Conservation (phyloP, 1,140 invertebrate species). For the Drosophila pseudoobscura region DNA sequence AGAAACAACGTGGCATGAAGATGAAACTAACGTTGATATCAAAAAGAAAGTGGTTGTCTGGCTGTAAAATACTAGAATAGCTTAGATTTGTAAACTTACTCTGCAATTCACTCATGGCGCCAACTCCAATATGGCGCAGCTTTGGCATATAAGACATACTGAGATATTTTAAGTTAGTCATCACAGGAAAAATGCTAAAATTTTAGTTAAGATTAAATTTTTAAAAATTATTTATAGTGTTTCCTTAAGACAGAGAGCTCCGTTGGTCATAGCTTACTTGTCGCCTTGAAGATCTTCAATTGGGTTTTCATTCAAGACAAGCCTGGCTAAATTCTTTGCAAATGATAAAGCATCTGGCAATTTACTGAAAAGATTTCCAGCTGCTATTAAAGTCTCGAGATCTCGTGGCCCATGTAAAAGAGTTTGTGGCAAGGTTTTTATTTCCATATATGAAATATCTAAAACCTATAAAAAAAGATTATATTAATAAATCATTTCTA, state of each 20-base stretch:
- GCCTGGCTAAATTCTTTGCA: conserved; percentile 85
- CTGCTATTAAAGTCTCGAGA: conserved; percentile 87
- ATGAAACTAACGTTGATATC: no score
- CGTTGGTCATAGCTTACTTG: conserved; percentile 71
- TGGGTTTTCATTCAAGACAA: conserved; percentile 89
- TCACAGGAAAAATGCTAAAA: conserved; percentile 86
- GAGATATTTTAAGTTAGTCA: conserved; percentile 86
- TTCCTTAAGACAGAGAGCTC: background rate
- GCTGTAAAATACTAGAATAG: no score
- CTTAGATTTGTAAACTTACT: conserved; percentile 45
- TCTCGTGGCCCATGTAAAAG: conserved; percentile 87
- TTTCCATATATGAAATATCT: conserved; percentile 86
- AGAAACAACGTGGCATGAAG: no score
- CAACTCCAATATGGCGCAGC: conserved; percentile 85
- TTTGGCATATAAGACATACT: conserved; percentile 87
- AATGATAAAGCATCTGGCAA: conserved; percentile 86
- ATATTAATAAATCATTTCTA: background rate
- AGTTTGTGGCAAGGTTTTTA: conserved; percentile 86
- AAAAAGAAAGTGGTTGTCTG: no score
- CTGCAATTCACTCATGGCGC: conserved; percentile 73
- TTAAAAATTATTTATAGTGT: background rate
- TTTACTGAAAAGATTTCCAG: conserved; percentile 87
- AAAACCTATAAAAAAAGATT: conserved; percentile 24
- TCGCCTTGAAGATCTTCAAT: conserved; percentile 84
- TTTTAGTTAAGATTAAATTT: background rate